Base-by-base conservation (phyloP, 2,113 vertebrate genomes). In the Xerus inauris region DNA sequence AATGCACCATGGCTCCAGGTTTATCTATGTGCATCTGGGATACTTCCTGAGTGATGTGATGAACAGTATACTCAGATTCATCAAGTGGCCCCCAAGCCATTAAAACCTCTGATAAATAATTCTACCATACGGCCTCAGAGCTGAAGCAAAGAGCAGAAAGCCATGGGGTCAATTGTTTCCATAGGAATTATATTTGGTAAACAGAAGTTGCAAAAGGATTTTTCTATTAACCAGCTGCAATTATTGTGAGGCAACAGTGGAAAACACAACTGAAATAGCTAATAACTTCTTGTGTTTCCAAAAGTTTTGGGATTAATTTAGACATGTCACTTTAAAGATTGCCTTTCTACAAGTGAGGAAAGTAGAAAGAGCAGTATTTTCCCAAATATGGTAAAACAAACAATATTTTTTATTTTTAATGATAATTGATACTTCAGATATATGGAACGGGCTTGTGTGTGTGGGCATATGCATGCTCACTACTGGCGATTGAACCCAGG, bases 51-150 rank as follows among this genome's bases (percentile, higher is more conserved):
- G 42, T 26, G 97, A 76, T 91, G 80, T 3, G 76, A 95, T 35
- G 86, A 24, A 90, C 87, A 88, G 80, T 2, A 83, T 28, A 20
- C 89, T 97, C 95, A 0, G 1, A 96, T 96, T 97, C 97, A 98
- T 96, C 98, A 97, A 94, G 92, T 83, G 97, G 57, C 94, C 97
- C 30, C 0, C 17, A 3, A 8, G 89, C 97, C 97, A 98, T 97
- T 97, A 96, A 96, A 97, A 98, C 93, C 79, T 51, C 26, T 49
- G 97, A 97, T 93, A 97, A 97, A 97, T 98, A 98, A 98, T 98
- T 96, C 95, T 89, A 86, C 35, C 14, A 77, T 38, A 83, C 97
- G 93, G 96, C 51, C 91, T 72, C 92, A 83, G 38, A 42, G 97
- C 67, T 54, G 84, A 97, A 91, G 87, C 87, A 97, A 92, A 98